Evolutionary conservation across 92 coral and sea anemone species (phyloP).

Genomic region (Palythoa grandis): DNA sequence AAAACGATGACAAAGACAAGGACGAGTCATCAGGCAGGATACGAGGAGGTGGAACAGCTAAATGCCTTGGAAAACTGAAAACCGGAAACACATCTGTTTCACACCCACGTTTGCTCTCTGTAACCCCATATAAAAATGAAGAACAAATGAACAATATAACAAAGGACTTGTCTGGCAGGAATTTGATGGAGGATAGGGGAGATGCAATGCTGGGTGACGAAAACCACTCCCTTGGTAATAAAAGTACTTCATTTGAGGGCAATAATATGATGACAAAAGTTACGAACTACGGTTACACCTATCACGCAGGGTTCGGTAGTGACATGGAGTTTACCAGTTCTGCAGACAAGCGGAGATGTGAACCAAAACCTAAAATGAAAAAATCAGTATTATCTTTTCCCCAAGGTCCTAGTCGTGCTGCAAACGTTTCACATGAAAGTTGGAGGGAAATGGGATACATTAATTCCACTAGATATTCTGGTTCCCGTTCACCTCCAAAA

Average conservation of each 20-base stretch:
- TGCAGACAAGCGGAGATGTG: not conserved
- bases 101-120: not conserved
- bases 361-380: not conserved
- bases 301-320: conserved; percentile 9
- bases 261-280: not conserved
- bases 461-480: not conserved
- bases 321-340: not conserved
- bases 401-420: not conserved
- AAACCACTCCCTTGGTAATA: not conserved
- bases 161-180: not conserved
- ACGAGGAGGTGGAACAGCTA: too few relatives aligned
- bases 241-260: not conserved
- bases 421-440: not conserved
- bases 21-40: not conserved
- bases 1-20: not conserved
- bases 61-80: not conserved
- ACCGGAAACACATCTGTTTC: not conserved
- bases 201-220: not conserved
- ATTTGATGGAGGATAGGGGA: not conserved
- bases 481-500: not conserved
- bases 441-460: not conserved
- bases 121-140: too few relatives aligned
- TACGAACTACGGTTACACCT: not conserved
- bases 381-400: not conserved
- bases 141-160: too few relatives aligned